phyloP scores from a whole-genome alignment of 2,113 vertebrate genomes.

The Rana temporaria region DNA sequence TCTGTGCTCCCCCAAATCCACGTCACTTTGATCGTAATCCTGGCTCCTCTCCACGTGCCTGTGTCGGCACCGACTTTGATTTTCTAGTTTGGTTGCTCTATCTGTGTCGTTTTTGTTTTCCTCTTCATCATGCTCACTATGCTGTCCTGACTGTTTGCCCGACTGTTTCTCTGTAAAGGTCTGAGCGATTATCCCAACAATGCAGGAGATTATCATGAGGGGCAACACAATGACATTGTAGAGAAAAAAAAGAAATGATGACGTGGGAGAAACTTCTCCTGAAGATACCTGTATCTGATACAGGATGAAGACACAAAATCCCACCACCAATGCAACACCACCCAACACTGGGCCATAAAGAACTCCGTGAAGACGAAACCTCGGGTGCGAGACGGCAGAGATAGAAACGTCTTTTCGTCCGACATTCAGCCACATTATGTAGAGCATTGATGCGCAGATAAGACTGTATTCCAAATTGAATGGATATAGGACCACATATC shows the following conservation, averaged over 20 bases:
- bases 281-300: conserved; percentile 81
- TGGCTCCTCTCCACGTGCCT: background rate
- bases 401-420: conserved; percentile 69
- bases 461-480: conserved; percentile 91
- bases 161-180: conserved; percentile 72
- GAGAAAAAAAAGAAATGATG: conserved; percentile 82
- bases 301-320: conserved; percentile 76
- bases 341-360: conserved; percentile 78
- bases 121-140: background rate
- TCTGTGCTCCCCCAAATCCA: background rate
- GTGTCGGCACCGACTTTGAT: conserved; percentile 9
- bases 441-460: conserved; percentile 83
- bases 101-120: background rate
- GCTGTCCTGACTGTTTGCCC: conserved; percentile 84
- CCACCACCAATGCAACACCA: conserved; percentile 64
- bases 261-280: conserved; percentile 48
- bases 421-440: conserved; percentile 93
- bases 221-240: conserved; percentile 80
- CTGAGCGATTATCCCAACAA: conserved; percentile 75
- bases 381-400: background rate
- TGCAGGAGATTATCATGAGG: conserved; percentile 75
- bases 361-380: conserved; percentile 70
- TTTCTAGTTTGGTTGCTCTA: background rate
- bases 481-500: conserved; percentile 86
- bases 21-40: background rate